These are phyloP conservation scores for Anguilla marmorata DNA, from an alignment of 2,797 vertebrate species.

Conservation along the genomic window DNA sequence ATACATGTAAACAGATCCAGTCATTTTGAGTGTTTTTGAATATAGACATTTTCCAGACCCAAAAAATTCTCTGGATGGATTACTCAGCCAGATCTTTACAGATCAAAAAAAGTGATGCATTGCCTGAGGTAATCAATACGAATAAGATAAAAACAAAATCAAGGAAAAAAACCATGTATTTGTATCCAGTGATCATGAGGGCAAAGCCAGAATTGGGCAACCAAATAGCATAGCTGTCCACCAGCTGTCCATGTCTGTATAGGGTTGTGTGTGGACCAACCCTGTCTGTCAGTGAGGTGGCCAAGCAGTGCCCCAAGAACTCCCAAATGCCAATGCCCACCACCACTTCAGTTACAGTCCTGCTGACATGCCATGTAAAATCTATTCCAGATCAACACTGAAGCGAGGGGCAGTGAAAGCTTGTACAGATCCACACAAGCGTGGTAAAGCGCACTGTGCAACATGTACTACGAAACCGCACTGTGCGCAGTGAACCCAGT, in stretches of 20 bases:
- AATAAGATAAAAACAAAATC: background rate
- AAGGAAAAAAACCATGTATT: background rate
- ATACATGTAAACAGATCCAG: constrained; percentile 12
- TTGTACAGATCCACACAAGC: background rate
- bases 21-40: background rate
- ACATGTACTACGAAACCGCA: background rate
- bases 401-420: background rate
- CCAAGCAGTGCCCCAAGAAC: background rate
- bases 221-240: background rate
- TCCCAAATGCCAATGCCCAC: background rate
- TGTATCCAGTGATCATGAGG: background rate
- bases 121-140: background rate
- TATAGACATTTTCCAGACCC: background rate
- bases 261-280: background rate
- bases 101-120: background rate
- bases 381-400: background rate
- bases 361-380: background rate
- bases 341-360: background rate
- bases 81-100: background rate
- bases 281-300: background rate
- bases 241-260: background rate
- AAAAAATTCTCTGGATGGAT: background rate
- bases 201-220: background rate
- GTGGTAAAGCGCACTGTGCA: background rate
- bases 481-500: background rate